phyloP scores from a whole-genome alignment of 2,888 invertebrate genomes.

The Drosophila algonquin region DNA sequence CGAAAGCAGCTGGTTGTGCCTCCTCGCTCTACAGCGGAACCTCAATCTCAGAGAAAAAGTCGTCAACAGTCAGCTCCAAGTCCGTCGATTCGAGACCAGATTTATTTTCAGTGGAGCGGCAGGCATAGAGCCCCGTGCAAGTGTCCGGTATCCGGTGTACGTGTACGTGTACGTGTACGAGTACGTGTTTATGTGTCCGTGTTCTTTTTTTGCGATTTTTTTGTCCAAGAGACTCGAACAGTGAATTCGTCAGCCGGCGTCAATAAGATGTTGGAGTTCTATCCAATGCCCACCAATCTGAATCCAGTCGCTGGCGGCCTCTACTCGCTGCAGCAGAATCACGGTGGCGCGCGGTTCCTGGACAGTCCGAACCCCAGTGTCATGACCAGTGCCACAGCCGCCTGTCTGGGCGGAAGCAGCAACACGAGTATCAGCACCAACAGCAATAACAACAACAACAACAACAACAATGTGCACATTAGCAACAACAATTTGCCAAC shows the following conservation, averaged over 20 bases:
- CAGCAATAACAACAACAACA: slow-evolving; percentile 41
- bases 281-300: slow-evolving; percentile 83
- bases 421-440: slow-evolving; percentile 52
- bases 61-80: slow-evolving; percentile 7
- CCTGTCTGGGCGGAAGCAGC: slow-evolving; percentile 44
- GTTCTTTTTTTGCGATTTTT: slow-evolving; percentile 2
- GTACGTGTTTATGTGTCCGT: slow-evolving; percentile 3
- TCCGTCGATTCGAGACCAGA: neutral
- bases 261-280: slow-evolving; percentile 83
- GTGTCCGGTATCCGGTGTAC: neutral
- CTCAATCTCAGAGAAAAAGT: neutral
- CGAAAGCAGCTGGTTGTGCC: slow-evolving; percentile 81
- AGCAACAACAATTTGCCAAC: slow-evolving; percentile 53
- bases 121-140: neutral
- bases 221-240: slow-evolving; percentile 7
- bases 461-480: slow-evolving; percentile 40
- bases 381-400: slow-evolving; percentile 9
- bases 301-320: slow-evolving; percentile 81
- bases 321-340: slow-evolving; percentile 81
- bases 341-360: slow-evolving; percentile 81
- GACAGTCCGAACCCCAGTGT: slow-evolving; percentile 70
- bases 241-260: slow-evolving; percentile 25
- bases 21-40: slow-evolving; percentile 52
- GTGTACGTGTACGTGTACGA: neutral
- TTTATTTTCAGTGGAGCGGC: slow-evolving; percentile 1